phyloP scores from a whole-genome alignment of 2,888 invertebrate species.

The Polia nebulosa region DNA sequence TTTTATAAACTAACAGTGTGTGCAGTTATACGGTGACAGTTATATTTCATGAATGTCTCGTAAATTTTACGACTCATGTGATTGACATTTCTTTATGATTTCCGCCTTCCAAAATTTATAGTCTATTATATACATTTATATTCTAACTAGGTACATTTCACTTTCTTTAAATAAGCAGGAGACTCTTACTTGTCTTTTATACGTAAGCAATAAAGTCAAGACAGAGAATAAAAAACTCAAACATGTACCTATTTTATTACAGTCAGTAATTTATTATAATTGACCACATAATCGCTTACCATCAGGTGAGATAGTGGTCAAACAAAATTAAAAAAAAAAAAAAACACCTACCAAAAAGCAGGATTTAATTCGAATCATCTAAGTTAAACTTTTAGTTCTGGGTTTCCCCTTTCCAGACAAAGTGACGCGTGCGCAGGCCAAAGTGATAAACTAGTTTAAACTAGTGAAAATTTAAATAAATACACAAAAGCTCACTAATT shows the following conservation, averaged over 20 bases:
- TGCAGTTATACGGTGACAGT: no score
- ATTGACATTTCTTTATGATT: constrained; percentile 9
- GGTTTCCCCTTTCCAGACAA: background rate
- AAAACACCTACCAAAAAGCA: background rate
- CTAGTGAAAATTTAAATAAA: background rate
- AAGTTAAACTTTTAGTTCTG: background rate
- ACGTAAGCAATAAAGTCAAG: no score
- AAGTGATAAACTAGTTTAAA: constrained; percentile 8
- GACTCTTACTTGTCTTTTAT: background rate
- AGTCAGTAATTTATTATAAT: no score
- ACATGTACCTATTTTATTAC: no score
- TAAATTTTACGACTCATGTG: background rate
- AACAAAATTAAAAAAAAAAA: no score
- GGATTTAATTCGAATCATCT: background rate
- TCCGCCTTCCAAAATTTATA: background rate
- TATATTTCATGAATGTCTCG: constrained; percentile 7
- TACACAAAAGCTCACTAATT: constrained; percentile 19
- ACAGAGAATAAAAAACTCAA: no score
- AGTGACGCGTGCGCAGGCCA: constrained; percentile 9
- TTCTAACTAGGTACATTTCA: background rate
- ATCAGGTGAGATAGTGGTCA: no score
- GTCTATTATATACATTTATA: background rate
- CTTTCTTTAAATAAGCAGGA: background rate
- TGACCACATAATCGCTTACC: no score
- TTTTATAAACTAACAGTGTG: no score